Base-by-base conservation (phyloP, 2,888 invertebrate species). In the Elysia crispata region DNA sequence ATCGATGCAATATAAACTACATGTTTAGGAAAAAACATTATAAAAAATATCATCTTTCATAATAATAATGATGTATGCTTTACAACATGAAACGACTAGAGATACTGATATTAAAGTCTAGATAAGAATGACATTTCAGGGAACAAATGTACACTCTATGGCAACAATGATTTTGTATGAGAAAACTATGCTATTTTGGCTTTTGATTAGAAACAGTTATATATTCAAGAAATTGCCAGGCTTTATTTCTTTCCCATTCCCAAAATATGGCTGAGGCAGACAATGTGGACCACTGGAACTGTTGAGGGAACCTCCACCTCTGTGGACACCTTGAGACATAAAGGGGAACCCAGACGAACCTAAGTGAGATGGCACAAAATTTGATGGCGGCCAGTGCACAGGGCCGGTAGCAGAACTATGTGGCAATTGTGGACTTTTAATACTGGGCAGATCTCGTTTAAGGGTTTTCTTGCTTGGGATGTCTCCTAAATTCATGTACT, bases 401-500 rank as follows among this genome's bases (percentile, higher is more conserved):
- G 50, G 70, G 23, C 70, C 62, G 3, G 50, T 18, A 25, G 78
- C 62, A 8, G 50, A 28, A n/a, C 62, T 64, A 50, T 25, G 25
- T 8, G 50, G 49, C 25, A 20, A 41, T 15, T 50, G 33, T 23
- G 72, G 30, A 31, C n/a, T 78, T 49, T 64, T 73, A 33, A 57
- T 31, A 3, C 64, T 64, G 49, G 49, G 54, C 11, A 54, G 30
- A 25, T 50, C 20, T 54, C 54, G 33, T 57, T 54, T 76, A 25
- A 3, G 50, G 67, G 50, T n/a, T 67, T 76, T 76, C 23, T 54
- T 76, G 28, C 60, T 74, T 41, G 70, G 77, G 25, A 64, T 41
- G 28, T 79, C 79, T n/a, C 79, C 79, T 20, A 79, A 33, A 57
- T 67, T 79, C 6, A 79, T 23, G 33, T 79, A 79, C 79, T 79